Conservation (phyloP, 2,113 vertebrate genomes). For the Forbesichthys papilliferus region DNA sequence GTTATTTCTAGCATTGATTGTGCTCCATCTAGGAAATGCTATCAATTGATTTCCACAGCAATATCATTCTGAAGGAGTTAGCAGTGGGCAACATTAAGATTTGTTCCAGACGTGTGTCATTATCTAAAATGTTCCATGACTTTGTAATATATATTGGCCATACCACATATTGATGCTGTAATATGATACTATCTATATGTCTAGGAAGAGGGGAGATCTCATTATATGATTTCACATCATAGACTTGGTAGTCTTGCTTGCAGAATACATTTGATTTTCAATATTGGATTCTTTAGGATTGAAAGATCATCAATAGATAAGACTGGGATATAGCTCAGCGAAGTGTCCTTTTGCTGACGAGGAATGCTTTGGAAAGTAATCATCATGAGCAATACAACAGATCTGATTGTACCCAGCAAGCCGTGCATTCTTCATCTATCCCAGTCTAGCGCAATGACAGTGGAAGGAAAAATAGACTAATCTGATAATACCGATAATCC, state of each 20-base stretch:
- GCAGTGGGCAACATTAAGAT: constrained; percentile 20
- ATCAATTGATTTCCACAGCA: constrained; percentile 1
- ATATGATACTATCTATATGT: constrained; percentile 36
- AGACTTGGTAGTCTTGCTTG: constrained; percentile 22
- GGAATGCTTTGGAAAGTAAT: constrained; percentile 27
- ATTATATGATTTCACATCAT: constrained; percentile 57
- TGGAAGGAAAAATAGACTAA: constrained; percentile 42
- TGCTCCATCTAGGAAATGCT: neutral
- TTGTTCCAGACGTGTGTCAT: constrained; percentile 10
- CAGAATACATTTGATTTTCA: constrained; percentile 38
- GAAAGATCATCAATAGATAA: constrained; percentile 37
- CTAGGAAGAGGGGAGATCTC: constrained; percentile 37
- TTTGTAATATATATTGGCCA: constrained; percentile 20
- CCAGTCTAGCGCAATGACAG: constrained; percentile 36
- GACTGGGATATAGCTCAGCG: constrained; percentile 38
- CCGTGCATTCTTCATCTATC: constrained; percentile 18
- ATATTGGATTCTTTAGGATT: constrained; percentile 17
- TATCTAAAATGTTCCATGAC: constrained; percentile 14
- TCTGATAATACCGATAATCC: constrained; percentile 62
- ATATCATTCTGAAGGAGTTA: constrained; percentile 33
- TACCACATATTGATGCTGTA: constrained; percentile 15
- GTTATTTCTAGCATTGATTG: constrained; percentile 34
- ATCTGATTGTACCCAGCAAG: constrained; percentile 31
- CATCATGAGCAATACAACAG: constrained; percentile 38
- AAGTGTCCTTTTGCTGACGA: constrained; percentile 22